These are phyloP conservation scores for Montipora efflorescens DNA, from an alignment of 64 coral and sea anemone genomes.

Conservation along the genomic window DNA sequence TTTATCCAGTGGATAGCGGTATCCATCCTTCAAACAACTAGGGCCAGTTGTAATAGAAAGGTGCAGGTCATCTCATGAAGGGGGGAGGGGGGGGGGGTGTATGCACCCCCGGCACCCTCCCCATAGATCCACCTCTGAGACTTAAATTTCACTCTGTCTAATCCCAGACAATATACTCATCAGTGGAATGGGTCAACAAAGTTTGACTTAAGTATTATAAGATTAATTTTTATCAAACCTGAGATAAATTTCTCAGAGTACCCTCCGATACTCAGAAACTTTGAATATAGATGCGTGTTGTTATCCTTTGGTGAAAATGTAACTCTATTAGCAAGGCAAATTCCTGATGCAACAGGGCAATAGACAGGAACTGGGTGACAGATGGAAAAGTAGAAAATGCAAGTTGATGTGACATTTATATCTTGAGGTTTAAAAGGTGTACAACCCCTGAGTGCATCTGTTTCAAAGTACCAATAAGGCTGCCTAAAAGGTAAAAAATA, in stretches of 20 bases:
- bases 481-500: not conserved
- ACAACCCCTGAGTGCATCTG: not conserved
- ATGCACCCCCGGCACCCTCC: too few relatives aligned
- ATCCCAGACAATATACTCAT: too few relatives aligned
- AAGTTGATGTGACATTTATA: not conserved
- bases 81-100: too few relatives aligned
- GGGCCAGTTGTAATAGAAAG: too few relatives aligned
- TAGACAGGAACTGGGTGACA: not conserved
- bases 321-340: not conserved
- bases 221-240: not conserved
- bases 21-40: too few relatives aligned
- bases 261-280: not conserved
- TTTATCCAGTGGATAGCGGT: too few relatives aligned
- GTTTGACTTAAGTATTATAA: too few relatives aligned
- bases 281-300: not conserved
- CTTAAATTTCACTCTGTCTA: too few relatives aligned
- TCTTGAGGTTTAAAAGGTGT: not conserved
- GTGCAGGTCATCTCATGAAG: too few relatives aligned
- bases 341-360: conserved; percentile 20
- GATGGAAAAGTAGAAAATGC: conserved; percentile 29
- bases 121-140: too few relatives aligned
- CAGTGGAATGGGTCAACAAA: too few relatives aligned
- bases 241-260: not conserved
- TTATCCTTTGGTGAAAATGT: not conserved
- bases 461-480: not conserved